A percentile compares a stretch with the other conserved stretches of the same genome.
phyloP scores from a whole-genome alignment of 2,797 vertebrate species.

The Borostomias antarcticus region DNA sequence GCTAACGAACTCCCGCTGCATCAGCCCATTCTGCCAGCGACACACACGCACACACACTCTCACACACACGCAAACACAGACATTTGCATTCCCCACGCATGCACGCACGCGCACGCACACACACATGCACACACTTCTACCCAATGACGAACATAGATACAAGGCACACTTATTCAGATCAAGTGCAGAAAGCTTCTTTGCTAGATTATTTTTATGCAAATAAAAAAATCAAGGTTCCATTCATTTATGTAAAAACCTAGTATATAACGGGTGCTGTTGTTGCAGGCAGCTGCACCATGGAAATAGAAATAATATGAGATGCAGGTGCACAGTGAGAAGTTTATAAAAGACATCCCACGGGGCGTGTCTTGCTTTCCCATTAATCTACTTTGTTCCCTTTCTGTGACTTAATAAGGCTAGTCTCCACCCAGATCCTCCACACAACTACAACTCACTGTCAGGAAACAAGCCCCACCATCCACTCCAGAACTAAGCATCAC shows the following conservation, averaged over 20 bases:
- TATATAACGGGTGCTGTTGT: neutral
- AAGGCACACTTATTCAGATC: slow-evolving; percentile 33
- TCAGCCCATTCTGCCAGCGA: slow-evolving; percentile 34
- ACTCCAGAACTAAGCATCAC: no score
- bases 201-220: neutral
- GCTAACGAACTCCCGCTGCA: slow-evolving; percentile 68
- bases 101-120: slow-evolving; percentile 5
- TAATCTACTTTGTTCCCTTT: slow-evolving; percentile 66
- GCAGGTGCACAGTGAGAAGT: slow-evolving; percentile 39
- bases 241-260: neutral
- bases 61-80: slow-evolving; percentile 28
- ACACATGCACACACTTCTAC: neutral
- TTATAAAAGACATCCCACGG: slow-evolving; percentile 36
- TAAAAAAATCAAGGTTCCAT: neutral
- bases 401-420: slow-evolving; percentile 61
- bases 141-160: neutral
- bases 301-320: slow-evolving; percentile 48
- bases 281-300: neutral
- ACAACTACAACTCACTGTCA: no score
- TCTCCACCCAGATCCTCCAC: no score
- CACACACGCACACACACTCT: neutral
- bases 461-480: no score
- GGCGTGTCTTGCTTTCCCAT: slow-evolving; percentile 51
- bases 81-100: no score
- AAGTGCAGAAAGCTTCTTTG: slow-evolving; percentile 6